Evolutionary conservation across 2,797 vertebrate species (phyloP), one percentile per base, ranked within the genome.

Genomic region (Poecilia gillii): DNA sequence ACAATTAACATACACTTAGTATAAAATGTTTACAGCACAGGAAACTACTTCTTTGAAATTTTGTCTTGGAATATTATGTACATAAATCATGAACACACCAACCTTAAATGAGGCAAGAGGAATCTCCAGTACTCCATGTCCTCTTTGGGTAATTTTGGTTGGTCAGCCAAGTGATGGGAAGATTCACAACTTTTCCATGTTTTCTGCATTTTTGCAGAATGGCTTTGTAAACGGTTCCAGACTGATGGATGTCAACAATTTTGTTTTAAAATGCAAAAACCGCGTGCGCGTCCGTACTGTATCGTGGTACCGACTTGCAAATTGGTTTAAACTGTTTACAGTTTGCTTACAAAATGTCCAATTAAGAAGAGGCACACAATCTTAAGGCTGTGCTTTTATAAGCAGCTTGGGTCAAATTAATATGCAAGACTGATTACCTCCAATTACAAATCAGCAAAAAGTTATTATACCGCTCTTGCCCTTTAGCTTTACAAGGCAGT

Each of bases 41-140:
- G 79, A 59, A 20, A 47, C 9, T 2, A 2, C n/a, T 43, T 68
- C 36, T 68, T 3, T 33, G 11, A 23, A 41, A 12, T 41, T 25
- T 13, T 31, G 14, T 51, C 5, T 16, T 45, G 73, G 78, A 73
- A 79, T 71, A 51, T 77, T 81, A 47, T 76, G 49, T 72, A 74
- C 41, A 43, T 55, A 78, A 64, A 64, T 64, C 62, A 64, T 20
- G 18, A 36, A 64, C 33, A 20, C 16, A 20, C 16, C 6, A 18
- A 64, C 31, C 62, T 64, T 20, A 36, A 64, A 64, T 36, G 62
- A 18, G 62, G 31, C 16, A 36, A 64, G 31, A 18, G 4, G 36
- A 20, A 33, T 36, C 59, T 18, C 2, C 59, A 64, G 31, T 36
- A 18, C 31, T 64, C 23, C 11, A 31, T 31, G 57, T 16, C 1